Base-by-base conservation (phyloP, 2,113 vertebrate genomes). In the Vombatus ursinus region DNA sequence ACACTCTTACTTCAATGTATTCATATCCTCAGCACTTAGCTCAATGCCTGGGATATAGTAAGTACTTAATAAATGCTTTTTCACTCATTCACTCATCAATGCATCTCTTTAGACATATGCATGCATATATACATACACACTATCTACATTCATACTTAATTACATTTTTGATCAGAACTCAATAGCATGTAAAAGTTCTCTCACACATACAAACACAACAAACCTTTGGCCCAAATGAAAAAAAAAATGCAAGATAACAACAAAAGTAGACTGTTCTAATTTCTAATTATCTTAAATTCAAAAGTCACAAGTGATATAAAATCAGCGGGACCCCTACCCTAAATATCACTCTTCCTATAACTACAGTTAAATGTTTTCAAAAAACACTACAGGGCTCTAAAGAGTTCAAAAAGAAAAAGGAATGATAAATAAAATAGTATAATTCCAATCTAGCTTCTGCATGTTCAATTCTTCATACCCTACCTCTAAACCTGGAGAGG, bases 221-320 rank as follows among this genome's bases (percentile, higher is more conserved):
- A 31, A 92, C n/a, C 50, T 54, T 94, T 22, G 92, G 31, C 16
- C 49, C 50, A 90, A 94, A 94, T 92, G 93, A 92, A 92, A 53
- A 96, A 54, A 92, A 47, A 57, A 93, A 93, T 37, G 61, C 12
- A 93, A 28, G 5, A 77, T 89, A 44, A 8, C 47, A 95, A 96
- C 94, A 93, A 94, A 52, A 95, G 0, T 52, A 50, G 48, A 22
- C 54, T 51, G 31, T 50, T 68, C 57, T 0, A 61, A 23, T 49
- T 90, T 95, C 93, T 89, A 77, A 90, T 53, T n/a, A 93, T 68
- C 53, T 51, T 84, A 28, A 2, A 25, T 23, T 91, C 31, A 31
- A 92, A 94, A 97, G 90, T 54, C 91, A 94, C 3, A 89, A 3
- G 22, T 91, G n/a, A 8, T 26, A 44, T 91, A 90, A 94, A 94